Evolutionary conservation across 2,888 invertebrate genomes (phyloP), one percentile per base, ranked within the genome.

Genomic region (Sceliomorpha sp.): DNA sequence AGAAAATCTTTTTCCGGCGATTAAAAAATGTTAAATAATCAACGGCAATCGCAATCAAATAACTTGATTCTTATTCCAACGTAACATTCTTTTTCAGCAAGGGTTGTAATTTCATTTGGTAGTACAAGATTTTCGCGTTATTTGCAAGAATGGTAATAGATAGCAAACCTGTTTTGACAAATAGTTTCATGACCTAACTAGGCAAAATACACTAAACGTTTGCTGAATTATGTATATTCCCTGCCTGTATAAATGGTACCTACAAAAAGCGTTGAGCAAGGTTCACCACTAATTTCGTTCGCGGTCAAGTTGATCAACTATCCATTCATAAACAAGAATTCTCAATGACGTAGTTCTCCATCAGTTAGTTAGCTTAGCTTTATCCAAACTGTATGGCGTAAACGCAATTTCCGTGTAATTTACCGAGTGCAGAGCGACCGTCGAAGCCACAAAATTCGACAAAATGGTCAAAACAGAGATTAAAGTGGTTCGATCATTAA

Each of bases 331-430:
- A 55, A 48, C 55, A 55, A 55, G 55, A 63, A 55, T 55, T 53
- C 36, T 63, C 63, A 47, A 55, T 42, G 55, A 55, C 48, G 55
- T 48, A 55, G 48, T 53, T 62, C 60, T 45, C 47, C 45, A 53
- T 53, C 53, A 55, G 53, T 55, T 63, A 48, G 63, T 63, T 63
- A 40, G 53, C 47, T 42, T 63, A 63, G 55, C 63, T 55, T 63
- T 27, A 42, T 55, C 40, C 37, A 34, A 31, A 48, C 29, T 47
- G 34, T 29, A 42, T 14, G 48, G 36, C 48, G 53, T 63, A 53
- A 48, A 63, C 39, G 32, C 42, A 40, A 63, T 53, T 60, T 60
- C 50, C 42, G 42, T 40, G 37, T 58, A 58, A 58, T 58, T 60
- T 60, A 40, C 50, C 36, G 42, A 51, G 44, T 44, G 36, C 27